Base-by-base conservation (phyloP, 2,888 invertebrate genomes). In the Lottia gigantea region DNA sequence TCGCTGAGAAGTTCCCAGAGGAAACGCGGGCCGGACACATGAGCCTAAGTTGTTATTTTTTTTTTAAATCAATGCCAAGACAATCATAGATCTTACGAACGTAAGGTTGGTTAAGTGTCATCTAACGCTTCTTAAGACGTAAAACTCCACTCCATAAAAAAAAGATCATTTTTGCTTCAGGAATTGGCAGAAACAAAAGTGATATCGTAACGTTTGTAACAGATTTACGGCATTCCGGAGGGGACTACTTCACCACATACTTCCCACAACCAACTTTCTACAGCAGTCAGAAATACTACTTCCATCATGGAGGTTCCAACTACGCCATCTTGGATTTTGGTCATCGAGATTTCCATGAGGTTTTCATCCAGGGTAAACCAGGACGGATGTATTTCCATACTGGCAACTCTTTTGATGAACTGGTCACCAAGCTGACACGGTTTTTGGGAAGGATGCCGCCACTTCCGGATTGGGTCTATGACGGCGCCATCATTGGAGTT, bases 231-330 rank as follows among this genome's bases (percentile, higher is more conserved):
- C 73, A 73, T 3, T 79, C 77, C 15, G 83, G 83, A 0, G 84
- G 85, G 0, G 82, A 83, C 66, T 83, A 82, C 73, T 78, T 83
- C 75, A 84, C 83, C n/a, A 83, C 84, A 0, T 85, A 85, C 70
- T 85, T 81, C 71, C 84, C 84, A 19, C 55, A 55, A 14, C 81
- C 85, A 14, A 83, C 83, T n/a, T 85, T 82, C 67, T 25, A 83
- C 40, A 82, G 82, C 67, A 74, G 78, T 61, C 76, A 82, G 19
- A 77, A 76, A 31, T 86, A 80, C 71, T 80, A 77, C 70, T 80
- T 82, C 26, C 83, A 83, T 67, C 80, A 83, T 70, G 74, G 68
- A 45, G 80, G 81, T 4, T 71, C 73, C 12, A 78, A 78, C 72
- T 86, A 85, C 73, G 72, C 78, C 8, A 76, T 78, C 46, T 67